Evolutionary conservation across 2,888 invertebrate genomes (phyloP).

Genomic region (Hoplodrina blanda): DNA sequence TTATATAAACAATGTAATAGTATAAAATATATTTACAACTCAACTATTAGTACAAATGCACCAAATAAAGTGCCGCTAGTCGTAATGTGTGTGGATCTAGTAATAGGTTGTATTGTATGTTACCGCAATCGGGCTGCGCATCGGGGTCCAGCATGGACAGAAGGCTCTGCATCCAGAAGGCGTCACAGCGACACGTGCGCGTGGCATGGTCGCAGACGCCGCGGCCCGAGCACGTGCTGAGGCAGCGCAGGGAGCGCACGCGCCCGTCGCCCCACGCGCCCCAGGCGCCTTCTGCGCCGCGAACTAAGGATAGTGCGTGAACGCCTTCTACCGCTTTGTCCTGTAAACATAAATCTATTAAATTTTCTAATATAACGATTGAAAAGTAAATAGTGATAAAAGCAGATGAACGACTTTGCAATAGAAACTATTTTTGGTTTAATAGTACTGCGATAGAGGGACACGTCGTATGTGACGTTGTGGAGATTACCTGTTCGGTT

Average conservation of each 20-base stretch:
- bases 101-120: not conserved
- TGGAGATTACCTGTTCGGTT: too few species aligned
- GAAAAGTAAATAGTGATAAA: too few species aligned
- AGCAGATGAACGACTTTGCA: too few species aligned
- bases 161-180: constrained; percentile 98
- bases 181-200: constrained; percentile 96
- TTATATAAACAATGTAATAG: too few species aligned
- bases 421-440: too few species aligned
- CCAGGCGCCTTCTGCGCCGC: constrained; percentile 67
- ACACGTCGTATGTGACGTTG: too few species aligned
- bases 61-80: too few species aligned
- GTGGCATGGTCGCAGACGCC: constrained; percentile 96
- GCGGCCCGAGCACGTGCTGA: constrained; percentile 98
- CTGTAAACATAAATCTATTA: constrained; percentile 64
- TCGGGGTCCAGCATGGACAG: constrained; percentile 94
- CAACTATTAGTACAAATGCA: too few species aligned
- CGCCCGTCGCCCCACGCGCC: constrained; percentile 91
- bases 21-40: too few species aligned
- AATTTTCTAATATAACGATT: too few species aligned
- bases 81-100: too few species aligned
- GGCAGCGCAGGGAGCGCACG: constrained; percentile 96
- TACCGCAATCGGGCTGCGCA: constrained; percentile 95
- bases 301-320: constrained; percentile 65
- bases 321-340: constrained; percentile 75
- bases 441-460: too few species aligned